These are phyloP conservation scores for Mustela lutreola DNA, from an alignment of 2,113 vertebrate genomes.

Conservation along the genomic window DNA sequence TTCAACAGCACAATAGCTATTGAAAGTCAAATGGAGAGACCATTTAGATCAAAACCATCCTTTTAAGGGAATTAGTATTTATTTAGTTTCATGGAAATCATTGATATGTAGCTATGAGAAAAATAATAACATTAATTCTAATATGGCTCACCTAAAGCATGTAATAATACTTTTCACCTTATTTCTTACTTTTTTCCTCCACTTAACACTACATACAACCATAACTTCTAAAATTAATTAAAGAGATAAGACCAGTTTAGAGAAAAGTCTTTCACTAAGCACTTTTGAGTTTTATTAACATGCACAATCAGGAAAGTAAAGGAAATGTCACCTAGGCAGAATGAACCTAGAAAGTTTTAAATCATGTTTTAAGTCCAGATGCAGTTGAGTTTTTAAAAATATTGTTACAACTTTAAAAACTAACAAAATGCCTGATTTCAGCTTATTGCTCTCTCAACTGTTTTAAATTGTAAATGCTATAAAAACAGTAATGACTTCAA, in stretches of 20 bases:
- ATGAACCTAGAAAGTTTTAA: neutral
- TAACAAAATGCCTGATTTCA: neutral
- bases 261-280: neutral
- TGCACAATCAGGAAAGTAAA: neutral
- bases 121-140: slow-evolving; percentile 11
- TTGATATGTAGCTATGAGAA: neutral
- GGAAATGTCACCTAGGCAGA: neutral
- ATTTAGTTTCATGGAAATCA: slow-evolving; percentile 47
- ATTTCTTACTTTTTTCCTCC: slow-evolving; percentile 1
- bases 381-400: neutral
- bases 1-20: neutral
- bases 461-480: slow-evolving; percentile 41
- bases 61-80: neutral
- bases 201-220: slow-evolving; percentile 19
- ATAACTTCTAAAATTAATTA: neutral
- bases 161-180: slow-evolving; percentile 2
- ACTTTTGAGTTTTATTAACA: neutral
- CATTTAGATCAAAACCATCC: neutral
- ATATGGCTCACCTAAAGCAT: neutral
- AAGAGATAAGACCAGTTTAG: neutral
- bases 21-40: neutral
- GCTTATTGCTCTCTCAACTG: neutral
- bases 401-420: slow-evolving; percentile 30
- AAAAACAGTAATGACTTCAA: slow-evolving; percentile 43
- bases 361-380: neutral